phyloP scores from a whole-genome alignment of 2,888 invertebrate genomes.

The Polylopha cassiicola region DNA sequence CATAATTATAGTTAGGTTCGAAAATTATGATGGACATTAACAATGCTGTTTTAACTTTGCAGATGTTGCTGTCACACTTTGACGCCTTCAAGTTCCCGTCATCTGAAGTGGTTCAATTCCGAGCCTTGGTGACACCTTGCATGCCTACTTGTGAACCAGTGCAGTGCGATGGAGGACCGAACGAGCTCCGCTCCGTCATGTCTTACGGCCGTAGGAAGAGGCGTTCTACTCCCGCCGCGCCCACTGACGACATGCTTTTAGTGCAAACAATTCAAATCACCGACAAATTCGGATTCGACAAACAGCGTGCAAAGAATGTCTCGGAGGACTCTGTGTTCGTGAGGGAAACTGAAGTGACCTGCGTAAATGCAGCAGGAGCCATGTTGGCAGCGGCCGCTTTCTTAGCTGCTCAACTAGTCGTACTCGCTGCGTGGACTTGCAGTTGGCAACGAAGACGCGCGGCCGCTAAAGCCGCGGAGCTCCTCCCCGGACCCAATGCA shows the following conservation, averaged over 20 bases:
- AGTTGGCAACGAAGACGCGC: slow-evolving; percentile 88
- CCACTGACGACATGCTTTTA: slow-evolving; percentile 88
- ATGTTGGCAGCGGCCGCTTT: slow-evolving; percentile 91
- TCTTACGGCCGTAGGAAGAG: slow-evolving; percentile 90
- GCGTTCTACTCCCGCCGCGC: slow-evolving; percentile 78
- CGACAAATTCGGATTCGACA: slow-evolving; percentile 92
- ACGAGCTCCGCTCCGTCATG: slow-evolving; percentile 87
- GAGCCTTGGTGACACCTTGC: slow-evolving; percentile 95
- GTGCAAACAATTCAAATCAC: slow-evolving; percentile 95
- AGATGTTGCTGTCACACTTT: slow-evolving; percentile 92
- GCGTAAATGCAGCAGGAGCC: slow-evolving; percentile 87
- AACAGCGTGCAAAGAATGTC: slow-evolving; percentile 79
- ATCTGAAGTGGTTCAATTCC: slow-evolving; percentile 95
- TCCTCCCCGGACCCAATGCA: slow-evolving; percentile 80
- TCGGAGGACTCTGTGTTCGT: slow-evolving; percentile 85
- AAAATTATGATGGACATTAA: slow-evolving; percentile 6
- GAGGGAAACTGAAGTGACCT: slow-evolving; percentile 79
- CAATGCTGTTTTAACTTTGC: slow-evolving; percentile 42
- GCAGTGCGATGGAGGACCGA: slow-evolving; percentile 91
- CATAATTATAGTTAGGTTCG: slow-evolving; percentile 16
- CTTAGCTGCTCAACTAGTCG: slow-evolving; percentile 89
- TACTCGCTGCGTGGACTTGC: slow-evolving; percentile 92
- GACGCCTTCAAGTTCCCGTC: slow-evolving; percentile 98
- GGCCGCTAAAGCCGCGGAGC: slow-evolving; percentile 80
- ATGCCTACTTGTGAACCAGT: slow-evolving; percentile 96